Evolutionary conservation across 2,113 vertebrate genomes (phyloP).

Genomic region (Thermophis baileyi): DNA sequence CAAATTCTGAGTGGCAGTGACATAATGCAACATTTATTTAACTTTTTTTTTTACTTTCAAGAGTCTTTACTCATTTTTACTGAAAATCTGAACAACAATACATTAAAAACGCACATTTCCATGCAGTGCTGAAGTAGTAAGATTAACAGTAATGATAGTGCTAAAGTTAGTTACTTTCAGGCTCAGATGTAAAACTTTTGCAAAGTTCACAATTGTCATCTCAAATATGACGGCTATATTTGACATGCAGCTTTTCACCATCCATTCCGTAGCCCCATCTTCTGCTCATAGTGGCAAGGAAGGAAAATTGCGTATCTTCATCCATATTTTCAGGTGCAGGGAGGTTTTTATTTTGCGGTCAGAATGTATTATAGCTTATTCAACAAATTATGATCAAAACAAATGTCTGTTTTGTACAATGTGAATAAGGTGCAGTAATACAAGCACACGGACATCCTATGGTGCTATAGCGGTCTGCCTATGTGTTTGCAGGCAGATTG

Average conservation of each 20-base stretch:
- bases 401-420: not conserved
- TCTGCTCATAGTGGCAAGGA: not conserved
- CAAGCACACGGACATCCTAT: not conserved
- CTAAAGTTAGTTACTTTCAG: not conserved
- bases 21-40: not conserved
- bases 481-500: not conserved
- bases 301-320: not conserved
- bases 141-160: not conserved
- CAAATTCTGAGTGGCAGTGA: not conserved
- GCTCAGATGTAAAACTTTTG: not conserved
- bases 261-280: not conserved
- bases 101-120: not conserved
- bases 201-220: not conserved
- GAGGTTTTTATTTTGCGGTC: not conserved
- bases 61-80: not conserved
- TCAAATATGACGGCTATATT: not conserved
- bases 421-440: not conserved
- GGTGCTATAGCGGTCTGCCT: not conserved
- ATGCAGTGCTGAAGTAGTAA: not conserved
- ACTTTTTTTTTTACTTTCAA: not conserved
- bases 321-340: not conserved
- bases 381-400: not conserved
- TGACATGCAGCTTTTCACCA: not conserved
- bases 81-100: not conserved
- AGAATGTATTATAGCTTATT: not conserved